Evolutionary conservation across 2,797 vertebrate species (phyloP).

Genomic region (Salarias fasciatus): DNA sequence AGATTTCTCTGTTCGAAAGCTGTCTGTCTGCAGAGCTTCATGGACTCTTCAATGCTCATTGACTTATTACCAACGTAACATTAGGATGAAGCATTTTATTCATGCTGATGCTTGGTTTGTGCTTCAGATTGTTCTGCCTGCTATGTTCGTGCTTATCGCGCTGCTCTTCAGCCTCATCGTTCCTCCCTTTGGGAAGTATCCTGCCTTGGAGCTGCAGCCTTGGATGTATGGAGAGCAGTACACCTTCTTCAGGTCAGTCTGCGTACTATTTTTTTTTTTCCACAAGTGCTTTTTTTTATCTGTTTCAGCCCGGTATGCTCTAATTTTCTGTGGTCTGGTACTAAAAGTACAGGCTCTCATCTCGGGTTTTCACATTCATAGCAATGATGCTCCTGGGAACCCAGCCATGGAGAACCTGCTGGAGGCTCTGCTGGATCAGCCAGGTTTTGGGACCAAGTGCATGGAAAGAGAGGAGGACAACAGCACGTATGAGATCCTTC

Average conservation of each 20-base stretch:
- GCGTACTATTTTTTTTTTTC: neutral
- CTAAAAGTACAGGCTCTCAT: neutral
- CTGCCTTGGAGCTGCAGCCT: constrained; percentile 85
- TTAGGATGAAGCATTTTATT: too few relatives aligned
- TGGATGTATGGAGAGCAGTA: constrained; percentile 90
- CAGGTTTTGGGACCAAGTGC: constrained; percentile 85
- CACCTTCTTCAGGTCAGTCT: constrained; percentile 90
- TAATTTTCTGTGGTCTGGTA: neutral
- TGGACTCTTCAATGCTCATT: too few relatives aligned
- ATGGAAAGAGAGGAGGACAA: constrained; percentile 66
- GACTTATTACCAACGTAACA: too few relatives aligned
- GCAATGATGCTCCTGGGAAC: constrained; percentile 84
- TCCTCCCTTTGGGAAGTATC: constrained; percentile 88
- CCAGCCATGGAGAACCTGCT: constrained; percentile 73
- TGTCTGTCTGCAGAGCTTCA: too few relatives aligned
- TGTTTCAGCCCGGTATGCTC: too few relatives aligned
- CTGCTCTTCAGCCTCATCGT: constrained; percentile 89
- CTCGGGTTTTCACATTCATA: constrained; percentile 40
- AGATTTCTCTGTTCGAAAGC: neutral
- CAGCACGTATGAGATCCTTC: constrained; percentile 59
- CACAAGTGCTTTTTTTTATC: too few relatives aligned
- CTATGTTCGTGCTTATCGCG: constrained; percentile 89
- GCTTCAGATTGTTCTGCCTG: constrained; percentile 88
- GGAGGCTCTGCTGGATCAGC: constrained; percentile 80
- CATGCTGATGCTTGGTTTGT: constrained; percentile 7